Evolutionary conservation across 1,140 invertebrate species (phyloP).

Genomic region (Streblospio benedicti): DNA sequence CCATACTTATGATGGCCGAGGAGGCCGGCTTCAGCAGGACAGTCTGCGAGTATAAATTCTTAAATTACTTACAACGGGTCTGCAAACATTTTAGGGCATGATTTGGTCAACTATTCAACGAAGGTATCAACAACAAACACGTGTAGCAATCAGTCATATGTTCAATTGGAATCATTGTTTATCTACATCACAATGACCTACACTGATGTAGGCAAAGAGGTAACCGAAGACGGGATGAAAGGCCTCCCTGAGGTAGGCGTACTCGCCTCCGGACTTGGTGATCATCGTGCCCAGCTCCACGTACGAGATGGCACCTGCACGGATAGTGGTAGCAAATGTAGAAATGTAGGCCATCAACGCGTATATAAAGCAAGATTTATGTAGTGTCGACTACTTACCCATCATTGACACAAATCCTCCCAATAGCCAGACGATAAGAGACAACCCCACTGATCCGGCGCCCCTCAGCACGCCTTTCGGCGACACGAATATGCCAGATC

Average conservation of each 20-base stretch:
- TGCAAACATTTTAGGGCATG: too few species aligned
- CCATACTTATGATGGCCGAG: constrained; percentile 52
- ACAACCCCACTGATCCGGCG: constrained; percentile 65
- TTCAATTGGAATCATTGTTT: too few species aligned
- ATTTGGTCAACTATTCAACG: too few species aligned
- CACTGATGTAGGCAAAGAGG: constrained; percentile 77
- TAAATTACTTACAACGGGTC: too few species aligned
- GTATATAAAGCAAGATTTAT: too few species aligned
- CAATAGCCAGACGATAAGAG: constrained; percentile 66
- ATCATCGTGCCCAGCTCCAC: constrained; percentile 74
- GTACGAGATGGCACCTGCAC: constrained; percentile 70
- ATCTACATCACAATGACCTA: too few species aligned
- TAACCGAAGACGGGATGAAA: constrained; percentile 68
- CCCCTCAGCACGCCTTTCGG: constrained; percentile 75
- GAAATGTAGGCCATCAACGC: too few species aligned
- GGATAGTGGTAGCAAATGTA: too few species aligned
- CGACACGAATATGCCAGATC: constrained; percentile 91
- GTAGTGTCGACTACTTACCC: too few species aligned
- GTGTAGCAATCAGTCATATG: too few species aligned
- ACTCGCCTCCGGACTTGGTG: constrained; percentile 39
- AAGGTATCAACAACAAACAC: too few species aligned
- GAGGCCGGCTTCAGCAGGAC: constrained; percentile 26
- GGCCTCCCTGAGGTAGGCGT: constrained; percentile 36
- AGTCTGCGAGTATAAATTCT: too few species aligned
- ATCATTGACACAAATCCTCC: constrained; percentile 60